phyloP scores from a whole-genome alignment of 1,140 invertebrate genomes.

The Mizuhopecten yessoensis region DNA sequence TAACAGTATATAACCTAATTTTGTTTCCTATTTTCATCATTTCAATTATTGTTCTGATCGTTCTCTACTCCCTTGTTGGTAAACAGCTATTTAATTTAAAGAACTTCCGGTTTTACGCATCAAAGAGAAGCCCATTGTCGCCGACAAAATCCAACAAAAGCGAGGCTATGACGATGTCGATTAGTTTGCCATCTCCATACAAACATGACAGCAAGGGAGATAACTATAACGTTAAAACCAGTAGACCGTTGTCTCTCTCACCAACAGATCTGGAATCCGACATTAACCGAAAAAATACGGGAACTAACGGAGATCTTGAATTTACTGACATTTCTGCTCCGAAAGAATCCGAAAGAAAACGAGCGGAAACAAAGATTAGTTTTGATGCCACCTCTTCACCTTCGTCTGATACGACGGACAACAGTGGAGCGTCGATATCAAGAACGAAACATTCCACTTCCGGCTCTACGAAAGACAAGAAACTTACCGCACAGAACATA shows the following conservation, averaged over 20 bases:
- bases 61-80: conserved; percentile 55
- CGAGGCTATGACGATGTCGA: neutral
- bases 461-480: conserved; percentile 41
- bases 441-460: neutral
- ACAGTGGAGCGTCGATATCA: neutral
- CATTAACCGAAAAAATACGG: neutral
- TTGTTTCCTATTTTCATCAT: conserved; percentile 49
- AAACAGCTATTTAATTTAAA: conserved; percentile 52
- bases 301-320: neutral
- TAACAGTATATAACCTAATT: conserved; percentile 54
- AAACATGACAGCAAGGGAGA: neutral
- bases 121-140: conserved; percentile 33
- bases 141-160: neutral
- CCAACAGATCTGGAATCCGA: neutral
- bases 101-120: conserved; percentile 54
- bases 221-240: neutral
- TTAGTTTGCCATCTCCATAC: neutral
- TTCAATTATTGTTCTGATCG: conserved; percentile 44
- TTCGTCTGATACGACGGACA: neutral
- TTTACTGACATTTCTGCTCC: neutral
- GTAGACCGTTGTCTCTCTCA: neutral
- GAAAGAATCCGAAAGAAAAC: neutral
- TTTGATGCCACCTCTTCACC: neutral
- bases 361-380: conserved; percentile 1
- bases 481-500: conserved; percentile 46